Conservation (phyloP, 1,140 invertebrate genomes). For the Brachionus manjavacas region DNA sequence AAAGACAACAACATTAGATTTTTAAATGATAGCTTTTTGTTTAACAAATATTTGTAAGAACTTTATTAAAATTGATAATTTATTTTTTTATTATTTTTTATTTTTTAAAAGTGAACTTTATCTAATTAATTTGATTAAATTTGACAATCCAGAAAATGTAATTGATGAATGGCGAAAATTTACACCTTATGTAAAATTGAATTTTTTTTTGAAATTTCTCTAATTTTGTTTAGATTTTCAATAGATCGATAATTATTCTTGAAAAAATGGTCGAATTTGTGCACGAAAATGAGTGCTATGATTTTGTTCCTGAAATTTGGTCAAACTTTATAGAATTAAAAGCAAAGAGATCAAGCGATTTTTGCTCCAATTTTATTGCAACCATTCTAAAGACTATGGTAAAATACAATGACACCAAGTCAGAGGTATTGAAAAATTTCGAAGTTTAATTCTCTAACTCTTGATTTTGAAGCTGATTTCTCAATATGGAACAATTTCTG, state of each 20-base stretch:
- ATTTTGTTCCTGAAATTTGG: slow-evolving; percentile 36
- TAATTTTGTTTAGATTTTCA: background rate
- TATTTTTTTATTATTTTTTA: background rate
- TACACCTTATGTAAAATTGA: slow-evolving; percentile 23
- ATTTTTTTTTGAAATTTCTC: background rate
- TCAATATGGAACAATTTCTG: background rate
- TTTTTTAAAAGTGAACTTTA: slow-evolving; percentile 6
- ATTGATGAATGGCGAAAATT: slow-evolving; percentile 34
- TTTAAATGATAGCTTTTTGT: slow-evolving; percentile 11
- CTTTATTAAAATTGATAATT: background rate
- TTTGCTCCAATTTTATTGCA: slow-evolving; percentile 2
- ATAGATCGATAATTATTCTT: background rate
- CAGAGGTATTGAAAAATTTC: background rate
- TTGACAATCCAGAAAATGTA: slow-evolving; percentile 8
- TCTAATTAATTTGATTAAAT: background rate
- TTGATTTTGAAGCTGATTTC: background rate
- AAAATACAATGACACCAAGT: background rate
- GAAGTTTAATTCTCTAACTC: background rate
- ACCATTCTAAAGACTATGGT: slow-evolving; percentile 3
- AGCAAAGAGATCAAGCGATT: background rate
- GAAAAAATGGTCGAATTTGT: slow-evolving; percentile 31
- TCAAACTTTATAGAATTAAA: slow-evolving; percentile 7
- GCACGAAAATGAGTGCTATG: background rate
- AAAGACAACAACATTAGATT: slow-evolving; percentile 29
- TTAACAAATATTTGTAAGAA: slow-evolving; percentile 26